These are phyloP conservation scores for Engraulis encrasicolus DNA, from an alignment of 2,113 vertebrate genomes.

Conservation along the genomic window DNA sequence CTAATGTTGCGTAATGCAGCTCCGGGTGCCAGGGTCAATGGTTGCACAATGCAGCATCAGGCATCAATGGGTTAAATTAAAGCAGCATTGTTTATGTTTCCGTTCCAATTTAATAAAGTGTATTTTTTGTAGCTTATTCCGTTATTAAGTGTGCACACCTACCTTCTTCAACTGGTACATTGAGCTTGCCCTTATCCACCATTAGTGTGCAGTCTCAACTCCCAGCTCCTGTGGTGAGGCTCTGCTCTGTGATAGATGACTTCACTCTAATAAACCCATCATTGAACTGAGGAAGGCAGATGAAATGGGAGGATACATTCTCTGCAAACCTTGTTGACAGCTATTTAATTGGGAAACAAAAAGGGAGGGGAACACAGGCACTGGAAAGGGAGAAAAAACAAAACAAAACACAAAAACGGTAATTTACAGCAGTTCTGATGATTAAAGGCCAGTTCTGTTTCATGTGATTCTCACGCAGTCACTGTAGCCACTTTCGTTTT, in stretches of 20 bases:
- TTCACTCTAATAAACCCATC: constrained; percentile 39
- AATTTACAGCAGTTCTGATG: constrained; percentile 13
- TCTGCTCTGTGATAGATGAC: constrained; percentile 39
- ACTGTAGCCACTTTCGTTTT: constrained; percentile 27
- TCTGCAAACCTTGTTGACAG: constrained; percentile 41
- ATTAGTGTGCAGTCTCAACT: constrained; percentile 24
- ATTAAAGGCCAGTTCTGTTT: constrained; percentile 2
- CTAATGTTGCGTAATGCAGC: too few species aligned
- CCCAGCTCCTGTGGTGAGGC: constrained; percentile 15
- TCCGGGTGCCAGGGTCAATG: too few species aligned
- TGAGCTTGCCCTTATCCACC: neutral
- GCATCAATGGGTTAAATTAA: too few species aligned
- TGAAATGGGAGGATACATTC: constrained; percentile 44
- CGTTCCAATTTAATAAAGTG: too few species aligned
- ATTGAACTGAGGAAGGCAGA: constrained; percentile 29
- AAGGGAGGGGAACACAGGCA: constrained; percentile 5
- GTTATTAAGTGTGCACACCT: too few species aligned
- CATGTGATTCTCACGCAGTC: neutral
- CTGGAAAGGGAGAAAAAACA: neutral
- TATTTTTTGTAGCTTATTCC: too few species aligned
- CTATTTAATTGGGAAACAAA: constrained; percentile 42
- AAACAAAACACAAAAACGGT: constrained; percentile 17
- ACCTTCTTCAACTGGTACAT: too few species aligned
- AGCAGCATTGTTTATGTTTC: too few species aligned
- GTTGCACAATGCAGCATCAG: too few species aligned